Evolutionary conservation across 1,140 invertebrate genomes (phyloP).

Genomic region (Cheumatopsyche charites): DNA sequence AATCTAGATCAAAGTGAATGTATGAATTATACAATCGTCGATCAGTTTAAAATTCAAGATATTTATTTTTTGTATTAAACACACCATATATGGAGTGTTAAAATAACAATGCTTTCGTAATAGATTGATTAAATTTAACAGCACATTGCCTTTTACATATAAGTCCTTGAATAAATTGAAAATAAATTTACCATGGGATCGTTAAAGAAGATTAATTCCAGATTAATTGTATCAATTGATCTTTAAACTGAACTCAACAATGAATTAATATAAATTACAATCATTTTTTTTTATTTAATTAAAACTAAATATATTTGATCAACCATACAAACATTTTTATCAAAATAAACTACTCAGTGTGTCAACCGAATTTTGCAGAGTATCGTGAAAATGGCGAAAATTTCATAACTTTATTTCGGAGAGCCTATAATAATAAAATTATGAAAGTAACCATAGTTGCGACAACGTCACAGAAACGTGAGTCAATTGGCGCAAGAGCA

Average conservation of each 20-base stretch:
- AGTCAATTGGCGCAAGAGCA: conserved; percentile 20
- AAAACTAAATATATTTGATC: too few species aligned
- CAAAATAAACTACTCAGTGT: not conserved
- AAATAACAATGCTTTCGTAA: too few species aligned
- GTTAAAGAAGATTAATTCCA: too few species aligned
- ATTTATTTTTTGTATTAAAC: conserved; percentile 11
- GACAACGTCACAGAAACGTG: conserved; percentile 31
- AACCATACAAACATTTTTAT: not conserved
- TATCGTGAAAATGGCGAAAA: conserved; percentile 21
- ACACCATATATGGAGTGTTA: conserved; percentile 2
- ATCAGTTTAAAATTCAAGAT: not conserved
- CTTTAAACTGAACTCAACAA: too few species aligned
- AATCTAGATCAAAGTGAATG: conserved; percentile 11
- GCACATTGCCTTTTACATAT: too few species aligned
- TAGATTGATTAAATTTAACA: too few species aligned
- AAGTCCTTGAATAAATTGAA: too few species aligned
- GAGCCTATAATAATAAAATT: conserved; percentile 37
- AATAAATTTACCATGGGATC: too few species aligned
- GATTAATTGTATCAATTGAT: too few species aligned
- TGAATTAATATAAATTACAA: too few species aligned
- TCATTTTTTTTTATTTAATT: too few species aligned
- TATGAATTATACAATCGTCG: conserved; percentile 13
- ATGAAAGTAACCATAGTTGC: conserved; percentile 40
- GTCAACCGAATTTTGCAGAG: conserved; percentile 4
- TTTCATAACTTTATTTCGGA: conserved; percentile 39